Evolutionary conservation across 2,797 vertebrate species (phyloP).

Genomic region (Melanotaenia boesemani): DNA sequence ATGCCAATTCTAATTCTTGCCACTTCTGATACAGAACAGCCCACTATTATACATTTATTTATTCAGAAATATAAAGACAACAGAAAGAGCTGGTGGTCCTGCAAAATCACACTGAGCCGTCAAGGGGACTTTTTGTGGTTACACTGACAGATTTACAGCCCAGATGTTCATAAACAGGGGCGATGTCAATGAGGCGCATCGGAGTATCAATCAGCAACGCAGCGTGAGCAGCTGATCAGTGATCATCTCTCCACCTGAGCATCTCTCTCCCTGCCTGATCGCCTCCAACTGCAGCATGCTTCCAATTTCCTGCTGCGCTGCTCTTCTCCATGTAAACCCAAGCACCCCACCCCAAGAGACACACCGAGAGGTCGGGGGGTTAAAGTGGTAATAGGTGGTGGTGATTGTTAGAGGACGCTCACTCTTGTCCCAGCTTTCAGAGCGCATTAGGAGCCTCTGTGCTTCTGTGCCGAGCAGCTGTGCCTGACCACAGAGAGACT

Average conservation of each 20-base stretch:
- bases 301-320: constrained; percentile 67
- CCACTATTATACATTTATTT: constrained; percentile 49
- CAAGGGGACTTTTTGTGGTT: constrained; percentile 68
- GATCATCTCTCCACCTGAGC: constrained; percentile 58
- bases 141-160: constrained; percentile 69
- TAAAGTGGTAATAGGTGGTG: constrained; percentile 83
- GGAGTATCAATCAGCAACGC: constrained; percentile 34
- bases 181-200: constrained; percentile 40
- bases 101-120: constrained; percentile 53
- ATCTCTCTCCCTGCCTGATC: constrained; percentile 29
- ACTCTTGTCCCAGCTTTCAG: constrained; percentile 64
- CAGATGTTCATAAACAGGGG: constrained; percentile 69
- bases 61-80: constrained; percentile 62
- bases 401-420: constrained; percentile 81
- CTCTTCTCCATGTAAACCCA: constrained; percentile 43
- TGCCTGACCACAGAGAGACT: constrained; percentile 76
- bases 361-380: constrained; percentile 76
- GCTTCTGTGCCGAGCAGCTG: constrained; percentile 81
- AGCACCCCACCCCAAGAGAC: constrained; percentile 51
- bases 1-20: constrained; percentile 15
- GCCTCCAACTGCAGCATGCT: constrained; percentile 49
- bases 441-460: constrained; percentile 70
- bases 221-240: constrained; percentile 34
- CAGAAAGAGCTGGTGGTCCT: constrained; percentile 65
- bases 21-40: constrained; percentile 22